These are phyloP conservation scores for Panthera uncia DNA, from an alignment of 2,113 vertebrate genomes.

Conservation along the genomic window DNA sequence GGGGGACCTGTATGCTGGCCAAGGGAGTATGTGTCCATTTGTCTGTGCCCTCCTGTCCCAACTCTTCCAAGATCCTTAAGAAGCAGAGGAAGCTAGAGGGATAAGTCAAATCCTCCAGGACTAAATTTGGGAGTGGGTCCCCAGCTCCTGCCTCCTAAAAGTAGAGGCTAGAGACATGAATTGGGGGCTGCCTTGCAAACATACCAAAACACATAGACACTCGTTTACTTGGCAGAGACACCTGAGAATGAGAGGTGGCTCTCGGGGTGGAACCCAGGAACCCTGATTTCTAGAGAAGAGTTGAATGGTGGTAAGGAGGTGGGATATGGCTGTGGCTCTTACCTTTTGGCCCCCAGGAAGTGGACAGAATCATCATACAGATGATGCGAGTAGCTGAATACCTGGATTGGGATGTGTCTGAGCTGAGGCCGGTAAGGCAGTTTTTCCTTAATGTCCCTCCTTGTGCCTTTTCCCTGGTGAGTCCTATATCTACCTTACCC, in stretches of 20 bases:
- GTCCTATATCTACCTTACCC: background rate
- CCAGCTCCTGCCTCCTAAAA: slow-evolving; percentile 5
- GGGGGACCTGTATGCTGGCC: slow-evolving; percentile 29
- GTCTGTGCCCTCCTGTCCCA: background rate
- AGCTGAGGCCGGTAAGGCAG: slow-evolving; percentile 90
- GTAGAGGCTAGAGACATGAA: background rate
- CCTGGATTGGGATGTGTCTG: slow-evolving; percentile 93
- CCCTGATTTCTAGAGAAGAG: slow-evolving; percentile 6
- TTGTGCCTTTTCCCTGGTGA: background rate
- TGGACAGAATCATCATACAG: slow-evolving; percentile 92
- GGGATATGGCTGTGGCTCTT: slow-evolving; percentile 23
- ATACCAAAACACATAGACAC: background rate
- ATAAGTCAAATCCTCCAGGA: background rate
- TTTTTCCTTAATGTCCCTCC: background rate
- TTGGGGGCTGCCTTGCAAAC: slow-evolving; percentile 5
- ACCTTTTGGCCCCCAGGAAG: slow-evolving; percentile 86
- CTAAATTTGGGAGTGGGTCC: slow-evolving; percentile 29
- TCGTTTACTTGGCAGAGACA: slow-evolving; percentile 18
- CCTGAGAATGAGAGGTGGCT: slow-evolving; percentile 7
- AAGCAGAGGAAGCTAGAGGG: slow-evolving; percentile 9
- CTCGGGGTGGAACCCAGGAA: background rate
- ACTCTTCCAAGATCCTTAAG: slow-evolving; percentile 40
- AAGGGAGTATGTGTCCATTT: slow-evolving; percentile 51
- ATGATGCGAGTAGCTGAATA: slow-evolving; percentile 95
- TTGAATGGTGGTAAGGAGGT: background rate